phyloP scores from a whole-genome alignment of 2,888 invertebrate species.

The Serrognathus titanus region DNA sequence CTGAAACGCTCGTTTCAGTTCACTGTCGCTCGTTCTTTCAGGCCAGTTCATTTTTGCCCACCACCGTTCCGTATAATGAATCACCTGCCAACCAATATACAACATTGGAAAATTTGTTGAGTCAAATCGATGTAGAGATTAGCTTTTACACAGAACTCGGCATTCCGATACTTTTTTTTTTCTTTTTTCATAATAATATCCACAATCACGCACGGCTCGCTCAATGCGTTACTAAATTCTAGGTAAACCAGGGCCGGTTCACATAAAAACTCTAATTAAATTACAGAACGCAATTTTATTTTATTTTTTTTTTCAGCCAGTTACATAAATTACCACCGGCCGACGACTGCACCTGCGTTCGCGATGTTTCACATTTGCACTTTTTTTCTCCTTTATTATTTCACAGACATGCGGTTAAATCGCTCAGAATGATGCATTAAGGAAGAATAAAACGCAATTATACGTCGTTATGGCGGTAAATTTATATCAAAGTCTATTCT shows the following conservation, averaged over 20 bases:
- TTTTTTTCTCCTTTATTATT: slow-evolving; percentile 35
- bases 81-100: slow-evolving; percentile 19
- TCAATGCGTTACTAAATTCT: slow-evolving; percentile 5
- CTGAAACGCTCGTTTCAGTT: neutral
- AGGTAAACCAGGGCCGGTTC: slow-evolving; percentile 6
- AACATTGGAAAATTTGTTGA: slow-evolving; percentile 34
- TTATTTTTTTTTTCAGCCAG: slow-evolving; percentile 19
- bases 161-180: slow-evolving; percentile 9
- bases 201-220: neutral
- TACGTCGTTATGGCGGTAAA: slow-evolving; percentile 40
- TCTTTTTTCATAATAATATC: neutral
- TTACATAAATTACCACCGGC: slow-evolving; percentile 28
- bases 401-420: slow-evolving; percentile 45
- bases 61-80: neutral
- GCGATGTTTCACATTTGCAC: slow-evolving; percentile 21
- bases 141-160: slow-evolving; percentile 6
- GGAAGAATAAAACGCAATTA: slow-evolving; percentile 41
- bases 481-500: slow-evolving; percentile 36
- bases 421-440: slow-evolving; percentile 40
- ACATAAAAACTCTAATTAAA: slow-evolving; percentile 20
- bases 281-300: slow-evolving; percentile 14
- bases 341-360: slow-evolving; percentile 31
- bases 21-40: neutral
- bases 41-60: neutral
- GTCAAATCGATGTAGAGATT: slow-evolving; percentile 28